phyloP scores from a whole-genome alignment of 2,888 invertebrate genomes.

The Boloria euphrosyne region DNA sequence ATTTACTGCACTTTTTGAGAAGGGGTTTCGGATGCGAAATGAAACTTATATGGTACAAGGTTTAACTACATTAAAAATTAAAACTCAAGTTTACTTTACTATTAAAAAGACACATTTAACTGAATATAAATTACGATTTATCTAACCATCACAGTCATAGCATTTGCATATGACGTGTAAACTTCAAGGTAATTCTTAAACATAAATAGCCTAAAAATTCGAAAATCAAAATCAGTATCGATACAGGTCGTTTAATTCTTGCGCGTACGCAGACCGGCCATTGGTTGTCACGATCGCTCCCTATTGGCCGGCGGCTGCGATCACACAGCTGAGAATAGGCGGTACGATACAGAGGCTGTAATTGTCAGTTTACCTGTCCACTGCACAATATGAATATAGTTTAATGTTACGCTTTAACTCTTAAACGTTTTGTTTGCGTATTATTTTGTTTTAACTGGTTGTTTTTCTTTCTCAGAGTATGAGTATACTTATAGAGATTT shows the following conservation, averaged over 20 bases:
- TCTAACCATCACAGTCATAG: no score
- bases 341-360: conserved; percentile 55
- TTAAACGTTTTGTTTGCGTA: conserved; percentile 31
- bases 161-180: no score
- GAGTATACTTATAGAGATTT: background rate
- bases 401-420: conserved; percentile 40
- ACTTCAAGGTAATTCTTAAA: background rate
- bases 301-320: conserved; percentile 70
- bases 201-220: conserved; percentile 3
- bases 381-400: conserved; percentile 69
- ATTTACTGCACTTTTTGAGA: no score
- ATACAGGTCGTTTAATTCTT: conserved; percentile 67
- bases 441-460: conserved; percentile 35
- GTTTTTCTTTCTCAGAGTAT: conserved; percentile 1
- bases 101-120: no score
- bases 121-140: no score
- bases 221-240: conserved; percentile 55
- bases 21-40: no score
- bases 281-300: conserved; percentile 65
- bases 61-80: no score
- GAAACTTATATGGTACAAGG: no score
- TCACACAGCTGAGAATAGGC: conserved; percentile 76
- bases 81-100: no score
- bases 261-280: conserved; percentile 64
- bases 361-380: conserved; percentile 66